Conservation (phyloP, 1,140 invertebrate species). For the Stenopsyche tienmushanensis region DNA sequence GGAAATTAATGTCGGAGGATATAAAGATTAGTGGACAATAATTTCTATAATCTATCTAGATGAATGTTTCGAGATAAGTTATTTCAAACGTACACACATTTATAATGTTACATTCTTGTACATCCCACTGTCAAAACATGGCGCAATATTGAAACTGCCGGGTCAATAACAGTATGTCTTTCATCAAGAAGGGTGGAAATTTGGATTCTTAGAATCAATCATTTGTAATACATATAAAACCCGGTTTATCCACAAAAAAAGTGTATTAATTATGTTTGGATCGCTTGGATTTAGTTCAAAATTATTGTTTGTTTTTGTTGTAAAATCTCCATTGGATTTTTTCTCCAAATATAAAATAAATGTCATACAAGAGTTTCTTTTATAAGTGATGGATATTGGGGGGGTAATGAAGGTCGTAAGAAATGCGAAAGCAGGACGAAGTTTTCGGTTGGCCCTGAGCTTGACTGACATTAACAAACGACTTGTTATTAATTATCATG, state of each 20-base stretch:
- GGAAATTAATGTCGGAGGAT: conserved; percentile 17
- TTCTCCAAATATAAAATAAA: neutral
- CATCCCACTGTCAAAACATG: conserved; percentile 35
- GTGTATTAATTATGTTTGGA: no score
- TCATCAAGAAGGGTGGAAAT: conserved; percentile 11
- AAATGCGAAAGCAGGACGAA: conserved; percentile 15
- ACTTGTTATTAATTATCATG: conserved; percentile 41
- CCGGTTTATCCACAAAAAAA: no score
- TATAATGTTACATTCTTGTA: neutral
- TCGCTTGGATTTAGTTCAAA: no score
- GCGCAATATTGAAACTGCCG: conserved; percentile 37
- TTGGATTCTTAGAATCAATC: no score
- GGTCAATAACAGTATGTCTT: conserved; percentile 40
- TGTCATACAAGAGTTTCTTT: conserved; percentile 1
- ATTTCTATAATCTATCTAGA: conserved; percentile 23
- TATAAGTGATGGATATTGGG: no score
- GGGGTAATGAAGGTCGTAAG: conserved; percentile 8
- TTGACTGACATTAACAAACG: conserved; percentile 39
- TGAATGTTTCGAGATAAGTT: conserved; percentile 30
- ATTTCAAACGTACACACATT: neutral
- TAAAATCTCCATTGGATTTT: no score
- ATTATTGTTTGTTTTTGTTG: no score
- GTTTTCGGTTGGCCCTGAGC: conserved; percentile 2
- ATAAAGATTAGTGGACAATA: conserved; percentile 28
- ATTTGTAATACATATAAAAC: no score